Conservation (phyloP, 2,113 vertebrate genomes). For the Sinocyclocheilus grahami region DNA sequence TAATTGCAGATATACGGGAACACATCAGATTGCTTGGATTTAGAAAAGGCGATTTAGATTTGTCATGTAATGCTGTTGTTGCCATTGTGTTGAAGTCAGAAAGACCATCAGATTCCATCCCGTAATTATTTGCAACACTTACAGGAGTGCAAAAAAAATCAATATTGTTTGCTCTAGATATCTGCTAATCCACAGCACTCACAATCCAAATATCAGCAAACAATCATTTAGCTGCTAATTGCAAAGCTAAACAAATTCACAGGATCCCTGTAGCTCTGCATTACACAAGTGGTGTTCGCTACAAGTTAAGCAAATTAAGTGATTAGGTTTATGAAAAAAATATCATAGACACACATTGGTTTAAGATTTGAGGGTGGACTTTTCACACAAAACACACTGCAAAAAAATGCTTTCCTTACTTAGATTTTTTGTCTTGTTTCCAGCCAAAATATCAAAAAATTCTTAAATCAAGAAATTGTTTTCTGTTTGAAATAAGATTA, state of each 20-base stretch:
- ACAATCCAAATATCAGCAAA: constrained; percentile 42
- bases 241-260: constrained; percentile 1
- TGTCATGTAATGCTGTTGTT: not conserved
- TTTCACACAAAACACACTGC: not conserved
- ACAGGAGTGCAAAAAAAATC: not conserved
- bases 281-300: not conserved
- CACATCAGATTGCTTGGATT: not conserved
- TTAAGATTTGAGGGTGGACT: not conserved
- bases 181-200: not conserved
- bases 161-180: constrained; percentile 5
- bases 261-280: not conserved
- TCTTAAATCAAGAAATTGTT: too few species aligned
- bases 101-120: not conserved
- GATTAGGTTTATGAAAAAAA: not conserved
- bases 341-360: not conserved
- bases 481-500: too few species aligned
- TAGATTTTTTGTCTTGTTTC: too few species aligned
- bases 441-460: too few species aligned
- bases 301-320: not conserved
- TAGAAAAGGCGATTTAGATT: not conserved
- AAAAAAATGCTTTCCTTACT: too few species aligned
- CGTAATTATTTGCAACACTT: constrained; percentile 24
- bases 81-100: not conserved
- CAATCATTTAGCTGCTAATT: constrained; percentile 31
- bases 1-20: not conserved